Conservation (phyloP, 2,797 vertebrate genomes). For the Fistularia tabacaria region DNA sequence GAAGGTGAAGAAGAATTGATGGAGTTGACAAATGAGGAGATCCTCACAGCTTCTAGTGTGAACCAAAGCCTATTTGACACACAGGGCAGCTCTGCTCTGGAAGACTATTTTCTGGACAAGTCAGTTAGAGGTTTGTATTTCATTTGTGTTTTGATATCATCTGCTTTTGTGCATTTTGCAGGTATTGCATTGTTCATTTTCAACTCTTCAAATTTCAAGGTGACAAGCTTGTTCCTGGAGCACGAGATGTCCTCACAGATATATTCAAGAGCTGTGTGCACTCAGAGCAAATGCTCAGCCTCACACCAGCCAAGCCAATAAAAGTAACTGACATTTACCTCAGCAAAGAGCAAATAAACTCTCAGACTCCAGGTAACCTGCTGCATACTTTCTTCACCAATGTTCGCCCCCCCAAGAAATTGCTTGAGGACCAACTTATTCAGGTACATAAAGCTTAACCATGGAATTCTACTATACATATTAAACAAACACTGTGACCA, state of each 20-base stretch:
- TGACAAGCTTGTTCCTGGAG: slow-evolving; percentile 88
- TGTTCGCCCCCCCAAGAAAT: slow-evolving; percentile 93
- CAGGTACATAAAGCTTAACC: slow-evolving; percentile 75
- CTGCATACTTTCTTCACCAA: slow-evolving; percentile 95
- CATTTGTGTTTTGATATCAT: not conserved
- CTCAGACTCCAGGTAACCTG: slow-evolving; percentile 92
- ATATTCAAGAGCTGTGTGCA: slow-evolving; percentile 96
- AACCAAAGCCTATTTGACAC: slow-evolving; percentile 98
- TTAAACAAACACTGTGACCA: too few relatives aligned
- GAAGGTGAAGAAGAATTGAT: slow-evolving; percentile 96
- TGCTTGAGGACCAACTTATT: slow-evolving; percentile 94
- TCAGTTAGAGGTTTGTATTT: slow-evolving; percentile 84
- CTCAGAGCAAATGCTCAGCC: slow-evolving; percentile 92
- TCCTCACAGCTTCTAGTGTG: slow-evolving; percentile 94
- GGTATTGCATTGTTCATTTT: not conserved
- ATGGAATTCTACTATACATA: too few relatives aligned
- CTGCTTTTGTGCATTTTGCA: not conserved
- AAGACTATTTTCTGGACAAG: slow-evolving; percentile 95
- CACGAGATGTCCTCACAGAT: slow-evolving; percentile 90
- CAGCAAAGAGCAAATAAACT: slow-evolving; percentile 97
- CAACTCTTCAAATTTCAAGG: slow-evolving; percentile 65
- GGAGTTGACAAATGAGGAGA: slow-evolving; percentile 98
- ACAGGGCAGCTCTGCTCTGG: slow-evolving; percentile 93
- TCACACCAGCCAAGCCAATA: slow-evolving; percentile 87
- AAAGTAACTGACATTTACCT: slow-evolving; percentile 96